Evolutionary conservation across 2,113 vertebrate genomes (phyloP).

Genomic region (Psilopogon haemacephalus): DNA sequence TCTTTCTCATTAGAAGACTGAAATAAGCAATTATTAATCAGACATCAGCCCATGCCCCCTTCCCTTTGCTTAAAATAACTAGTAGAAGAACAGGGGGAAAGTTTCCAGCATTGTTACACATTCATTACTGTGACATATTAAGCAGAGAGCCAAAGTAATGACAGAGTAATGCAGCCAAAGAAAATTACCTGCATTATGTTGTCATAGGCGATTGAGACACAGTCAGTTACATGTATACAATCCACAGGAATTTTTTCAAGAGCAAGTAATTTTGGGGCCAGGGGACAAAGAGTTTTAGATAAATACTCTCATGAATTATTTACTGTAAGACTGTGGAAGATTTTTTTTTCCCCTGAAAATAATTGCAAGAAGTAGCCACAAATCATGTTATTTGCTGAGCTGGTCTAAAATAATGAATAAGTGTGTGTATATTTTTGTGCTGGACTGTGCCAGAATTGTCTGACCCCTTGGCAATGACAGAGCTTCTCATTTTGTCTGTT

Average conservation of each 20-base stretch:
- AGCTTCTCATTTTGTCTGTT: background rate
- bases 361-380: background rate
- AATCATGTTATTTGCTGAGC: background rate
- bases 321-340: background rate
- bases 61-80: conserved; percentile 25
- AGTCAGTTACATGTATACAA: conserved; percentile 2
- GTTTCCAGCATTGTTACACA: conserved; percentile 9
- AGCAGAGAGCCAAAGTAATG: conserved; percentile 47
- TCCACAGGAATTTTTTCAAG: conserved; percentile 44
- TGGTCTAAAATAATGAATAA: background rate
- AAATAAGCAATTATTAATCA: conserved; percentile 52
- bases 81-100: background rate
- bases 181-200: conserved; percentile 60
- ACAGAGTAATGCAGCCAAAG: conserved; percentile 11
- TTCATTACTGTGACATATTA: conserved; percentile 45
- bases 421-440: background rate
- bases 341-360: conserved; percentile 16
- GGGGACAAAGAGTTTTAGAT: background rate
- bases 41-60: background rate
- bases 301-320: conserved; percentile 48
- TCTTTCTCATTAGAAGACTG: conserved; percentile 32
- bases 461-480: background rate
- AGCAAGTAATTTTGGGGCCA: background rate
- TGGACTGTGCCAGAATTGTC: background rate
- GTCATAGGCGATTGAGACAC: background rate